Base-by-base conservation (phyloP, 2,113 vertebrate genomes). In the Malurus melanocephalus region DNA sequence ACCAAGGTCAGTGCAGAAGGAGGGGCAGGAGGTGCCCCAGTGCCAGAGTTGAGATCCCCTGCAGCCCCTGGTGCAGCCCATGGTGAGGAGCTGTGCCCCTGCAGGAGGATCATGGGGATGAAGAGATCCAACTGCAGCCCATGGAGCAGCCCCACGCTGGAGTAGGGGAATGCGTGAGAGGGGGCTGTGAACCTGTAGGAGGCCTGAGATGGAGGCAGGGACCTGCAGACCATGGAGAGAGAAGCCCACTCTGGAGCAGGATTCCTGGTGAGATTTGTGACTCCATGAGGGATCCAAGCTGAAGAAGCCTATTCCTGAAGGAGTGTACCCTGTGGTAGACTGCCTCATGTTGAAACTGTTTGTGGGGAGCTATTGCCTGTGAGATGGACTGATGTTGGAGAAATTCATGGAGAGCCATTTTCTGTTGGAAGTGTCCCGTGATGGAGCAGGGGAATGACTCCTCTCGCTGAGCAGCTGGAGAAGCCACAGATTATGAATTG, bases 121-220 rank as follows among this genome's bases (percentile, higher is more conserved):
- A 4, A 49, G 13, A 67, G 28, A 68, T 80, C 14, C 43, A 40
- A 11, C 43, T 42, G 23, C 23, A 68, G 23, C 12, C 28, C 2
- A 0, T 1, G 33, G 14, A 28, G 10, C 5, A 33, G 12, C 7
- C 7, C 28, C 51, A 33, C 0, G 0, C 59, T 1, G 1, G 33
- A 48, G 19, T 23, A 56, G 16, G 5, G 16, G 19, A 28, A 22
- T 48, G 33, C 10, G 33, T 28, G 19, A 64, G 5, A 64, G 5
- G 10, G 73, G 15, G 8, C 4, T 33, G 8, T 56, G 24, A 56
- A 5, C 8, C 16, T 4, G 0, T 24, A 4, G 19, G 49, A 74
- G 3, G 1, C 6, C 19, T 5, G 2, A 33, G 42, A 28, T 65
- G 42, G 28, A 73, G 8, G 8, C 2, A 65, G 24, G 33, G 2